Evolutionary conservation across 2,797 vertebrate species (phyloP).

Genomic region (Enoplosus armatus): DNA sequence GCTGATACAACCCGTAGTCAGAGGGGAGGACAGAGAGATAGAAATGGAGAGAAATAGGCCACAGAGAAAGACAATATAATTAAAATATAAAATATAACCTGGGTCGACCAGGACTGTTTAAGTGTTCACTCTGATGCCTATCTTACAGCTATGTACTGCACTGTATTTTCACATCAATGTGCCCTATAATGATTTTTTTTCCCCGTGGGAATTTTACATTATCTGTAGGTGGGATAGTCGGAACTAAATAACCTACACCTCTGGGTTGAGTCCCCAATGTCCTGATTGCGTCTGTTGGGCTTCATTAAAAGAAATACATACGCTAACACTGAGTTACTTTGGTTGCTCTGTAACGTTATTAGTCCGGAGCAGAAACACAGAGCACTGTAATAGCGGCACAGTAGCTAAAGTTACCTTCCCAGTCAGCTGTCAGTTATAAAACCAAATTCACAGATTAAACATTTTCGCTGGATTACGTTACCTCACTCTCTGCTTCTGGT

Average conservation of each 20-base stretch:
- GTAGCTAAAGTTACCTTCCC: slow-evolving; percentile 27
- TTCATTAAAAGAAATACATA: neutral
- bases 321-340: neutral
- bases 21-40: no score
- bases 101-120: neutral
- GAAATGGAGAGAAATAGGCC: neutral
- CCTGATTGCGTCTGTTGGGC: neutral
- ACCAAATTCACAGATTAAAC: rapidly evolving
- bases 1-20: neutral
- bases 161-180: neutral
- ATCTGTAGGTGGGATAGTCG: neutral
- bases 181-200: neutral
- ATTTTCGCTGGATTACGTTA: slow-evolving; percentile 27
- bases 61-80: no score
- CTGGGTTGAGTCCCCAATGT: neutral
- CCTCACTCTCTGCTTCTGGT: slow-evolving; percentile 23
- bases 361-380: slow-evolving; percentile 11
- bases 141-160: neutral
- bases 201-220: neutral
- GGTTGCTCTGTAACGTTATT: slow-evolving; percentile 6
- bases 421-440: neutral
- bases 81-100: no score
- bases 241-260: neutral
- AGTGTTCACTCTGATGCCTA: neutral
- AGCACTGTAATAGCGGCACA: neutral